A percentile compares a stretch with the other conserved stretches of the same genome.
Conservation (phyloP, 2,888 invertebrate genomes). For the Harmothoe impar region DNA sequence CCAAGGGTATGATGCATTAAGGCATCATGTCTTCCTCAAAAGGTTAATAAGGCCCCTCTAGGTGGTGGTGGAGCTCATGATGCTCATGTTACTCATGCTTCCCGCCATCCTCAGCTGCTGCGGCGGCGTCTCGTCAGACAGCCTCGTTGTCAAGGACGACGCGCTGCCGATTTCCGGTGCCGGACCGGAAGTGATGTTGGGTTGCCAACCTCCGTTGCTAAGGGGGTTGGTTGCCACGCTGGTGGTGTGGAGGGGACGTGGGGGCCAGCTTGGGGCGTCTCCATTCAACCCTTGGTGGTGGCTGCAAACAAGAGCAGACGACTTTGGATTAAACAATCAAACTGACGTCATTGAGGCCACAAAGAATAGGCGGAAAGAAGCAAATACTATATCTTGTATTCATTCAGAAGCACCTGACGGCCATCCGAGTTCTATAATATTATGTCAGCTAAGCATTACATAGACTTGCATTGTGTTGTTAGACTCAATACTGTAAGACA, state of each 20-base stretch:
- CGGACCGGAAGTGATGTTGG: background rate
- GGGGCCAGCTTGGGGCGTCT: background rate
- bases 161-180: constrained; percentile 36
- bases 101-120: background rate
- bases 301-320: background rate
- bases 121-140: background rate
- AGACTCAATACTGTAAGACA: no score
- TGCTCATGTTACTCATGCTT: constrained; percentile 41
- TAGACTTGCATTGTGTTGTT: no score
- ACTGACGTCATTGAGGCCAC: background rate
- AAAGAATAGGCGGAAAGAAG: background rate
- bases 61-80: constrained; percentile 54
- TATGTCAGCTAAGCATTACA: no score
- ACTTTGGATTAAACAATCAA: background rate
- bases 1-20: no score
- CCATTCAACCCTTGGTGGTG: background rate
- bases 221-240: background rate
- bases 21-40: no score
- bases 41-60: no score
- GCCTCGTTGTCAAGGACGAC: background rate
- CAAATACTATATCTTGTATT: background rate
- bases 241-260: constrained; percentile 3
- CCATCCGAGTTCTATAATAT: no score
- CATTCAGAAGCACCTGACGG: background rate
- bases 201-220: background rate